These are phyloP conservation scores for Biston stratarius DNA, from an alignment of 2,888 invertebrate genomes.

Conservation along the genomic window DNA sequence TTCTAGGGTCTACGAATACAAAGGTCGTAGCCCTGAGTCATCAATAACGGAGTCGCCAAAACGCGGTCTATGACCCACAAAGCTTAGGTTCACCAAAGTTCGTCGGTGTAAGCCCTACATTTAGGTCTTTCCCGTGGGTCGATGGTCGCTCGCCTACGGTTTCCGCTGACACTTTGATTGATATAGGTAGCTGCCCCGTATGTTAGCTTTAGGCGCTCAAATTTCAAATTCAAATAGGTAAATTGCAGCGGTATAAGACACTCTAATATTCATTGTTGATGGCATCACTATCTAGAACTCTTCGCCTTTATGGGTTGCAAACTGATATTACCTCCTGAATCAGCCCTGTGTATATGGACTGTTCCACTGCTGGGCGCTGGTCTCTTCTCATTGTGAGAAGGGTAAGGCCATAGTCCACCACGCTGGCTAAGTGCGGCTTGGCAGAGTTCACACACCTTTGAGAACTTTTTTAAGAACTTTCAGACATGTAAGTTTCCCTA, in stretches of 20 bases:
- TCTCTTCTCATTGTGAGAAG: too few relatives aligned
- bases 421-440: too few relatives aligned
- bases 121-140: conserved; percentile 44
- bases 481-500: too few relatives aligned
- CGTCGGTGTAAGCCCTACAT: conserved; percentile 37
- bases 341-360: too few relatives aligned
- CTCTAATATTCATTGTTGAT: neutral
- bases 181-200: conserved; percentile 35
- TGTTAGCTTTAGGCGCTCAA: conserved; percentile 2
- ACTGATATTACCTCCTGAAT: too few relatives aligned
- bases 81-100: conserved; percentile 45
- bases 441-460: too few relatives aligned
- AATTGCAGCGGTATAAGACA: neutral
- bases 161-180: conserved; percentile 57
- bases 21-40: conserved; percentile 30
- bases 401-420: too few relatives aligned
- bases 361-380: too few relatives aligned
- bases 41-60: conserved; percentile 29
- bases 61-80: conserved; percentile 35
- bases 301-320: too few relatives aligned
- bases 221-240: conserved; percentile 11
- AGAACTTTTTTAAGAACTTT: too few relatives aligned
- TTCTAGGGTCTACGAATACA: conserved; percentile 2
- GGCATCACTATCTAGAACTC: too few relatives aligned
- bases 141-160: conserved; percentile 59